These are phyloP conservation scores for Lissonota sp. DNA, from an alignment of 2,888 invertebrate genomes.

Conservation along the genomic window DNA sequence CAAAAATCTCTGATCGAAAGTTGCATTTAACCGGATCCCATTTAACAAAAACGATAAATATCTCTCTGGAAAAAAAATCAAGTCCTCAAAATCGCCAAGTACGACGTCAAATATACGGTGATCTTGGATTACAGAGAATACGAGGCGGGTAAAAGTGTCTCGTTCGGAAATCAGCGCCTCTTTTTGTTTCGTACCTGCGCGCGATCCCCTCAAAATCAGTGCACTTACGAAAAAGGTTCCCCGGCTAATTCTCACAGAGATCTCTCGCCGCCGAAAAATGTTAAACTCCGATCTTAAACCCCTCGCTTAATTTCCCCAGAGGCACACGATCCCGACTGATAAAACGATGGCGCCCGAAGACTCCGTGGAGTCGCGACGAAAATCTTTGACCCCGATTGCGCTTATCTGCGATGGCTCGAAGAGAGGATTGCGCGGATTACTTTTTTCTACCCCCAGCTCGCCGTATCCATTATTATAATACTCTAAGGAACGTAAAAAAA, in stretches of 20 bases:
- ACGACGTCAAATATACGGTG: neutral
- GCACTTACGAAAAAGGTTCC: neutral
- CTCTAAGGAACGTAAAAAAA: no score
- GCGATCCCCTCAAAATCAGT: slow-evolving; percentile 28
- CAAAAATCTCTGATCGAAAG: slow-evolving; percentile 78
- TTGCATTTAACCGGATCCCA: slow-evolving; percentile 81
- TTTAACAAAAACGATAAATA: slow-evolving; percentile 77
- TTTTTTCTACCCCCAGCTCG: neutral
- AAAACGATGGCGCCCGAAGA: slow-evolving; percentile 20
- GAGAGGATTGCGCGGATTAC: slow-evolving; percentile 40
- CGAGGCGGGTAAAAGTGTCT: slow-evolving; percentile 10
- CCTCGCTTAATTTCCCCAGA: slow-evolving; percentile 57
- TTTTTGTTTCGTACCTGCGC: slow-evolving; percentile 60
- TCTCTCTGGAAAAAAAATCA: slow-evolving; percentile 69
- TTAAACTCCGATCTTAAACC: slow-evolving; percentile 44
- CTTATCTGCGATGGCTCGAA: slow-evolving; percentile 37
- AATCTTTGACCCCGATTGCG: slow-evolving; percentile 45
- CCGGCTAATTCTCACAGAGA: slow-evolving; percentile 16
- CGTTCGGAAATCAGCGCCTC: slow-evolving; percentile 40
- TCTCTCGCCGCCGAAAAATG: slow-evolving; percentile 32
- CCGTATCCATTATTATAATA: slow-evolving; percentile 10
- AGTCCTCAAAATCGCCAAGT: slow-evolving; percentile 3
- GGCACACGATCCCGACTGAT: slow-evolving; percentile 51
- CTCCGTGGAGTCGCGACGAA: neutral
- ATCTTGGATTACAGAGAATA: slow-evolving; percentile 6